phyloP scores from a whole-genome alignment of 1,140 invertebrate genomes.

The Aleiodes sp. region DNA sequence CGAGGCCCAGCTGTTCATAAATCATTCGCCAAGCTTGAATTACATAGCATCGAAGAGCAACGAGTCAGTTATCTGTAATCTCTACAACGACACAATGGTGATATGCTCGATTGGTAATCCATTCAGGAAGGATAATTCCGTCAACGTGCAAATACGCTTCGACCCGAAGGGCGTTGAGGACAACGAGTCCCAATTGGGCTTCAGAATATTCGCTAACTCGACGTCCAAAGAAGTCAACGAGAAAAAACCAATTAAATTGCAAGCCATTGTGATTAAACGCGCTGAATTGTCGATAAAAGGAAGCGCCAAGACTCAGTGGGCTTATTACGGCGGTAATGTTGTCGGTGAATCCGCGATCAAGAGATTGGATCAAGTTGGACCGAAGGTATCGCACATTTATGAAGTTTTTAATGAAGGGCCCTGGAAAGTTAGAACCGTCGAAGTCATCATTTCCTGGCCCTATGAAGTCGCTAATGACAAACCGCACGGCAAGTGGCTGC shows the following conservation, averaged over 20 bases:
- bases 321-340: slow-evolving; percentile 86
- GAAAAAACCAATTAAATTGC: slow-evolving; percentile 68
- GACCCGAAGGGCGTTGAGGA: slow-evolving; percentile 79
- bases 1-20: slow-evolving; percentile 84
- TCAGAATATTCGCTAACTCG: slow-evolving; percentile 86
- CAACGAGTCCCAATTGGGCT: slow-evolving; percentile 74
- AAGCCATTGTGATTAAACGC: slow-evolving; percentile 78
- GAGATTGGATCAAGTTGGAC: slow-evolving; percentile 86
- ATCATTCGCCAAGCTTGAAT: slow-evolving; percentile 79
- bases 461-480: slow-evolving; percentile 84
- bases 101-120: slow-evolving; percentile 90
- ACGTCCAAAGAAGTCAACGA: slow-evolving; percentile 77
- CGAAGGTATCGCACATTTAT: slow-evolving; percentile 85
- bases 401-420: slow-evolving; percentile 88
- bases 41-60: slow-evolving; percentile 77
- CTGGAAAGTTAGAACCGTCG: slow-evolving; percentile 80
- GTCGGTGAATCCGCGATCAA: slow-evolving; percentile 85
- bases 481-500: slow-evolving; percentile 84
- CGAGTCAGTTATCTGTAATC: slow-evolving; percentile 72
- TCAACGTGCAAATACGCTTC: slow-evolving; percentile 78
- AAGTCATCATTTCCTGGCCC: slow-evolving; percentile 89
- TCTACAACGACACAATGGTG: slow-evolving; percentile 78
- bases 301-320: slow-evolving; percentile 64
- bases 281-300: slow-evolving; percentile 85
- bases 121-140: slow-evolving; percentile 73